phyloP scores from a whole-genome alignment of 2,888 invertebrate species.

The Ochropleura plecta region DNA sequence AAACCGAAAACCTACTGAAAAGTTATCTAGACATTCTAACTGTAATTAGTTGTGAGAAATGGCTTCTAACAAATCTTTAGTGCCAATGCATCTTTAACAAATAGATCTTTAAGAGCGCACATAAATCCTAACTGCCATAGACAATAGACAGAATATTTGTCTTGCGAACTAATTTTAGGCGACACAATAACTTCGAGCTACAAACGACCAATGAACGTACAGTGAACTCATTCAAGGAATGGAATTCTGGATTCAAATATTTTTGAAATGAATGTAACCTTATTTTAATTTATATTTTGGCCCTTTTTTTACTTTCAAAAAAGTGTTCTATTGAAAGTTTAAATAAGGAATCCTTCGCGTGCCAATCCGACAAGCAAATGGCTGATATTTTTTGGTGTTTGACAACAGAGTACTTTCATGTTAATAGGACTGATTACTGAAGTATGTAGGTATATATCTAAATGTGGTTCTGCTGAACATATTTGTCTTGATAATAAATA shows the following conservation, averaged over 20 bases:
- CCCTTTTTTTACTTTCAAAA: not conserved
- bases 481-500: not conserved
- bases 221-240: constrained; percentile 16
- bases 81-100: constrained; percentile 12
- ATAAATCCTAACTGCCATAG: constrained; percentile 31
- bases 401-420: not conserved
- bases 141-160: constrained; percentile 43
- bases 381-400: not conserved
- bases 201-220: constrained; percentile 22
- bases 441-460: not conserved
- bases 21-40: not conserved
- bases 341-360: not conserved
- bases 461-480: not conserved
- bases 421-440: not conserved
- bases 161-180: constrained; percentile 49
- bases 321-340: too few species aligned
- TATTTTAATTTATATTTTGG: not conserved
- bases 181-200: constrained; percentile 49
- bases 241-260: constrained; percentile 13
- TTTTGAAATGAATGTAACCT: not conserved
- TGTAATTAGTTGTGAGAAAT: constrained; percentile 9
- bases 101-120: constrained; percentile 19
- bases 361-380: not conserved
- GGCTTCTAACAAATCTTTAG: constrained; percentile 7
- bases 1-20: not conserved